Base-by-base conservation (phyloP, 35 echinoderm and acorn worm species). In the Heliocidaris erythrogramma region DNA sequence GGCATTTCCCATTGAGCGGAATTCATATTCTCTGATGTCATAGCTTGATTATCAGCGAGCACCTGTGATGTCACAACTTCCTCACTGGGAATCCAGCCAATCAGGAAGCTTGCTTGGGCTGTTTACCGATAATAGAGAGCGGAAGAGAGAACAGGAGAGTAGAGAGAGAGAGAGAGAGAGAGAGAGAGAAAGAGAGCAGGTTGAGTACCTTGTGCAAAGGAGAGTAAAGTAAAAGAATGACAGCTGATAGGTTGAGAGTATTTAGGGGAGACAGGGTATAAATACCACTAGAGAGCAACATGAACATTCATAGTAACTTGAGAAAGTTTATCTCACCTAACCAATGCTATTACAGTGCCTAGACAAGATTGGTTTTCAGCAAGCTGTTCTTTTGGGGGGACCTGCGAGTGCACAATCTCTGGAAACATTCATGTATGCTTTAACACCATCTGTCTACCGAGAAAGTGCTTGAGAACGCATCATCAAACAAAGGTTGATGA, bases 41-140 rank as follows among this genome's bases (percentile, higher is more conserved):
- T 48, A 88, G 30, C 4, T 12, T 48, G 86, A 88, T 88, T 88
- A 48, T 48, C 86, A 48, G 86, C 47, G 30, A 48, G 86, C 31
- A 88, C 86, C 86, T 88, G 86, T 88, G 86, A 88, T 88, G 86
- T 88, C 86, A 88, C 86, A 88, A 48, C 86, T 88, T 88, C 86
- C 86, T 88, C 31, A 32, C 86, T 13, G 86, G 31, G 86, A 42
- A 32, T 10, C 30, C 30, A 48, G 86, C 86, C 86, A 88, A 88
- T 88, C 86, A 88, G 31, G 86, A 32, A 48, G 86, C 86, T 88
- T 88, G 86, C 47, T 35, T 32, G 86, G 31, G 86, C 30, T 88
- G 86, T 88, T 32, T 88, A 48, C 30, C 31, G 47, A 48, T 32
- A 48, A 88, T 4, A 88, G 5, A 35, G 9, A 69, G 86, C 47